Evolutionary conservation across 2,113 vertebrate species (phyloP).

Genomic region (Gopherus flavomarginatus): DNA sequence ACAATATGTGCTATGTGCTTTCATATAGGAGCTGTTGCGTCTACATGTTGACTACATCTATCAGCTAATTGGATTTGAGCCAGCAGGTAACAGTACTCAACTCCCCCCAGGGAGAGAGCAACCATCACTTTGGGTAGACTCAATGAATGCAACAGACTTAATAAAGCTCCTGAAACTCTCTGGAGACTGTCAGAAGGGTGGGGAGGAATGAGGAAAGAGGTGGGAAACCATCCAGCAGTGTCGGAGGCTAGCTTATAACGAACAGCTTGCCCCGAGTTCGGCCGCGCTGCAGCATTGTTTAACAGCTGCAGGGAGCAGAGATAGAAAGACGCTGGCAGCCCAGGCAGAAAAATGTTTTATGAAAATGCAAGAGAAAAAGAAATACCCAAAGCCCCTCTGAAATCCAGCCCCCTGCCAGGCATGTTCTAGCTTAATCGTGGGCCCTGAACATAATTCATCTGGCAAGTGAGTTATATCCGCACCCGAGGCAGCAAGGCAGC

Average conservation of each 20-base stretch:
- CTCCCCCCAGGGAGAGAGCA: not conserved
- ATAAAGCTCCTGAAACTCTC: not conserved
- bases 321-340: rapidly evolving
- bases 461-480: not conserved
- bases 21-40: not conserved
- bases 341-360: not conserved
- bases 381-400: not conserved
- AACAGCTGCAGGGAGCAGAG: not conserved
- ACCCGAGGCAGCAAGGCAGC: not conserved
- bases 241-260: not conserved
- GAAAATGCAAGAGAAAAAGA: not conserved
- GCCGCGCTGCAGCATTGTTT: not conserved
- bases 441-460: not conserved
- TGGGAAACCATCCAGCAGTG: not conserved
- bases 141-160: not conserved
- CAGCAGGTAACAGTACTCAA: rapidly evolving
- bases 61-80: not conserved
- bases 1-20: not conserved
- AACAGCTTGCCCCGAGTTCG: not conserved
- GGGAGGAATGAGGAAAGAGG: not conserved
- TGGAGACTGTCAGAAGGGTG: not conserved
- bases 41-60: not conserved
- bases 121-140: not conserved
- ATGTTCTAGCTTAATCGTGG: not conserved
- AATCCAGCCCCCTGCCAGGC: not conserved